Evolutionary conservation across 1,140 invertebrate genomes (phyloP), one percentile per base, ranked within the genome.

Genomic region (Microvelia longipes): DNA sequence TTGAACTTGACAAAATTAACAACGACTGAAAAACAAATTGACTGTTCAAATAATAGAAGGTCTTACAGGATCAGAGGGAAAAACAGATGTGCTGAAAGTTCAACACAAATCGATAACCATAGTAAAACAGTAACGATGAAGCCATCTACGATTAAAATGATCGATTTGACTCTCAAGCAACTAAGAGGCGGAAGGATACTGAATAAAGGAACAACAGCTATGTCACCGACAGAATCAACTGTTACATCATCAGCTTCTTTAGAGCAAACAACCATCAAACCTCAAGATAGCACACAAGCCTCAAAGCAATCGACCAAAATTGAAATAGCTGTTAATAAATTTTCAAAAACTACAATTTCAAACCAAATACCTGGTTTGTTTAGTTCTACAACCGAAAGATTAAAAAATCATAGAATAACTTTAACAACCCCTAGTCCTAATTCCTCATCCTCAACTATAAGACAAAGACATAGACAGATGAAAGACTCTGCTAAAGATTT

Each of bases 401-500:
- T 29, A 2, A 14, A 19, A 13, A 28, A 27, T 5, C 15, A 27
- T 29, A 67, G 66, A 24, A 5, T 67, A 29, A 11, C 66, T 5
- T 5, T 29, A 13, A 13, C 29, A 27, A 28, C 25, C 11, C 66
- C 29, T 24, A 67, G 14, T 27, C 27, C 25, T 62, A 24, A 0
- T 29, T n/a, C 27, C 0, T 13, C 15, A n/a, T 62, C 19, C 68
- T 66, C 15, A 29, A 24, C 13, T 60, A 24, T 26, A 2, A 29
- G 2, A 64, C 28, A 28, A 2, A 69, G 64, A 62, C 67, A 27
- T 64, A 67, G 61, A 30, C 67, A 67, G 15, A 68, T 66, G 61
- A 66, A 71, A 28, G 50, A 35, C 14, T 70, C 71, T 15, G 71
- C 64, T 29, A 69, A 71, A 69, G 72, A 71, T 63, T 71, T 69